Base-by-base conservation (phyloP, 1,140 invertebrate species). In the Streblospio benedicti region DNA sequence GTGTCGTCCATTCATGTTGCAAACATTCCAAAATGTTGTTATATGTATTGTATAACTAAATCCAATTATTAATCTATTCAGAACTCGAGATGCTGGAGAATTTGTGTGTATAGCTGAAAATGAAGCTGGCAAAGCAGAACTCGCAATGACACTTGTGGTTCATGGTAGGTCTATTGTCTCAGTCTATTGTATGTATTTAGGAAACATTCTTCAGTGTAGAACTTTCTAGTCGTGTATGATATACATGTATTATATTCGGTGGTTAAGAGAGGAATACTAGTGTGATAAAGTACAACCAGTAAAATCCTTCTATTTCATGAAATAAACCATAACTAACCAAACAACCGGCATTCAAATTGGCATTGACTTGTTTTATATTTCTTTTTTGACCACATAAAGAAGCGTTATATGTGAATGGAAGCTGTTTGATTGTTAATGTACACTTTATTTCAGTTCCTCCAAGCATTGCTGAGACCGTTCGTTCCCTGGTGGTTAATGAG, bases 51-150 rank as follows among this genome's bases (percentile, higher is more conserved):
- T 41, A 57, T 25, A 52, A 16, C 1, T 12, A 47, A 28, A 50
- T 58, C 4, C 18, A 33, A 4, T 53, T 4, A 30, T 54, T 16
- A 32, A 56, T 9, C 57, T 43, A 62, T 67, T 28, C 60, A 76
- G 76, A 53, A 62, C 67, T 28, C 66, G 67, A 55, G 74, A 79
- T 70, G 62, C 67, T 53, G 78, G 78, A 9, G 69, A 55, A 5
- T 80, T 74, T 61, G 71, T 64, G 1, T 80, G 78, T 67, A 63
- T 77, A 35, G 77, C 76, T 20, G 63, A 64, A 45, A 80, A 80
- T 64, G 66, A 63, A 44, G 76, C 71, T 38, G 78, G 78, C 14
- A 61, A 61, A n/a, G 61, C 61, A 14, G 45, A 43, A 5, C 44
- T 62, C 4, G 61, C 69, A 12, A 55, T 74, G 2, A 47, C 56